phyloP scores from a whole-genome alignment of 2,797 vertebrate species.

The Dromococcyx pavoninus region DNA sequence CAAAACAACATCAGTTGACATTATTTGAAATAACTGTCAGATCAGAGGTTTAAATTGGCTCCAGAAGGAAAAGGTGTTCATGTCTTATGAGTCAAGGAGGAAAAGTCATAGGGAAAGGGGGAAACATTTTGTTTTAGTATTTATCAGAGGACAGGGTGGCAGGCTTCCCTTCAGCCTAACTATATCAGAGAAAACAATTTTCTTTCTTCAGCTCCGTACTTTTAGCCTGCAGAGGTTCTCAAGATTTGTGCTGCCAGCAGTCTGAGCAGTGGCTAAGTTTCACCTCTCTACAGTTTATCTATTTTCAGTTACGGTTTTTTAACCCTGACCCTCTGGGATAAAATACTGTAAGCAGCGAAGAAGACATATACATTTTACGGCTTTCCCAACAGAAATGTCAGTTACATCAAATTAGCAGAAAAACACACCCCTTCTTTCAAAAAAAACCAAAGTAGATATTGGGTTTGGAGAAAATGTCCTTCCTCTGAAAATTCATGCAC shows the following conservation, averaged over 20 bases:
- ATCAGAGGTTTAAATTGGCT: background rate
- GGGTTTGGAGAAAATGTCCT: background rate
- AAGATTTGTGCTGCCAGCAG: background rate
- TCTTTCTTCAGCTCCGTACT: background rate
- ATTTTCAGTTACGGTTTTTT: background rate
- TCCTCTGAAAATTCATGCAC: background rate
- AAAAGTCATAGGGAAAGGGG: background rate
- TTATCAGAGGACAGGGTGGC: background rate
- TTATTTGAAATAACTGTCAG: background rate
- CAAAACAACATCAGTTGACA: conserved; percentile 41
- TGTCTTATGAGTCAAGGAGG: background rate
- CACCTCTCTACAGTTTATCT: background rate
- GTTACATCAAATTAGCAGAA: background rate
- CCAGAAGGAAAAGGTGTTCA: background rate
- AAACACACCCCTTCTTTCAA: background rate
- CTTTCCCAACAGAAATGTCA: background rate
- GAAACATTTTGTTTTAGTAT: background rate
- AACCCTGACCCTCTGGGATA: background rate
- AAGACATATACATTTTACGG: background rate
- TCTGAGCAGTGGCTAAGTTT: background rate
- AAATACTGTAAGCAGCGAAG: background rate
- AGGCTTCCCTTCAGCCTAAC: background rate
- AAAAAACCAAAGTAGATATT: background rate
- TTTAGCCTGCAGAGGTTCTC: background rate
- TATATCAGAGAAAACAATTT: background rate